Percentiles rank a stretch among this genome's conserved stretches.
Evolutionary conservation across 2,797 vertebrate species (phyloP).

Genomic region (Sciurus carolinensis): DNA sequence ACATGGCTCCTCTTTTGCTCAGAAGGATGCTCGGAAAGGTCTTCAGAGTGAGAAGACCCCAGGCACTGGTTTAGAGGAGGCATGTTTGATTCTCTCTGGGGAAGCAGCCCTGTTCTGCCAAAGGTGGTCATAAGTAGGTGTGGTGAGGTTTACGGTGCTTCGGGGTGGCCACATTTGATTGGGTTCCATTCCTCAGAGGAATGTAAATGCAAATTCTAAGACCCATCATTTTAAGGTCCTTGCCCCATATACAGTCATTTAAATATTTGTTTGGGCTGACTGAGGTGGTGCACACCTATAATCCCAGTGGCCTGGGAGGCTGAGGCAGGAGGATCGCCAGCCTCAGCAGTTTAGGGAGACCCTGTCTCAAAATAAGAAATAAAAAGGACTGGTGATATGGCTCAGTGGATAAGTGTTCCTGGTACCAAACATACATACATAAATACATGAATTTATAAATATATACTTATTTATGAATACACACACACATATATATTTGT

Average conservation of each 20-base stretch:
- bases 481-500: background rate
- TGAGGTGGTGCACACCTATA: too few relatives aligned
- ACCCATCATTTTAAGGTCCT: background rate
- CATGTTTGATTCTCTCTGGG: background rate
- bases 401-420: too few relatives aligned
- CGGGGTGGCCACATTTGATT: background rate
- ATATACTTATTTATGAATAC: too few relatives aligned
- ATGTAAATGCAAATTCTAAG: background rate
- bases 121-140: background rate
- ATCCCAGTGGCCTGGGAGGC: too few relatives aligned
- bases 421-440: too few relatives aligned
- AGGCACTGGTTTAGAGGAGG: background rate
- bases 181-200: background rate
- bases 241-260: background rate
- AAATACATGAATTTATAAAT: too few relatives aligned
- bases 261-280: background rate
- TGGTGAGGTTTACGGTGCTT: background rate
- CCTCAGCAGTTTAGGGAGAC: too few relatives aligned
- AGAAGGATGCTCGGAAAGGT: background rate
- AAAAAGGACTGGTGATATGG: too few relatives aligned
- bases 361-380: too few relatives aligned
- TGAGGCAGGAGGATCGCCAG: too few relatives aligned
- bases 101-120: conserved; percentile 28
- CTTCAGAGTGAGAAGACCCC: background rate
- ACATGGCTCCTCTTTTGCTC: background rate